Percentiles rank a stretch among this genome's conserved stretches.
These are phyloP conservation scores for Cyclargus thomasi DNA, from an alignment of 1,140 invertebrate species.

Conservation along the genomic window DNA sequence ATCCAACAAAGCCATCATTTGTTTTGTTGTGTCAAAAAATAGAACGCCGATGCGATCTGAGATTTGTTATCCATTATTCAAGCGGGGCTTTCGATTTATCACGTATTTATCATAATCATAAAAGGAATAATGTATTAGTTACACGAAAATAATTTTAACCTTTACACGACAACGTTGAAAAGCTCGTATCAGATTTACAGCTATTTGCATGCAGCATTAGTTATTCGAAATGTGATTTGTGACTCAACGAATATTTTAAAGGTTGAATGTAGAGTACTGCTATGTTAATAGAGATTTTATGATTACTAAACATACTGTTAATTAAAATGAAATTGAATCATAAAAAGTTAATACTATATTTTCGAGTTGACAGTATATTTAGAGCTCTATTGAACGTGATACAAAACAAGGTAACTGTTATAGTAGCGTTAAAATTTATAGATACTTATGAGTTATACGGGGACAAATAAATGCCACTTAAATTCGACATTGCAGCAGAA, in stretches of 20 bases:
- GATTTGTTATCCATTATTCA: conserved; percentile 3
- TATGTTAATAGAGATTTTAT: too few relatives aligned
- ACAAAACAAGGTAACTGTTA: too few relatives aligned
- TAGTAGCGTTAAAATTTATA: too few relatives aligned
- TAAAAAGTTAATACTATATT: too few relatives aligned
- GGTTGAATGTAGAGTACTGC: neutral
- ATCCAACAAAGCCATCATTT: neutral
- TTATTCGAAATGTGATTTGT: neutral
- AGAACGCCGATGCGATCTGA: neutral
- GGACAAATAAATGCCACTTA: too few relatives aligned
- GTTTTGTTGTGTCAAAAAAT: neutral
- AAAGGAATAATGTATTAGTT: conserved; percentile 1
- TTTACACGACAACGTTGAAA: neutral
- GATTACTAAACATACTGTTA: too few relatives aligned
- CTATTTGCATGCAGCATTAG: neutral
- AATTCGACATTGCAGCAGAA: too few relatives aligned
- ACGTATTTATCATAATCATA: neutral
- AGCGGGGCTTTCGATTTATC: neutral
- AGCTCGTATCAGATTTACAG: neutral
- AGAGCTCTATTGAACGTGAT: too few relatives aligned
- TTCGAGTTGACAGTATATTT: too few relatives aligned
- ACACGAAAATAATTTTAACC: conserved; percentile 3
- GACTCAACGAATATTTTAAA: neutral
- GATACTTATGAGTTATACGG: too few relatives aligned
- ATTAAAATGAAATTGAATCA: too few relatives aligned